These are phyloP conservation scores for Peromyscus melanophrys DNA, from an alignment of 2,797 vertebrate genomes.

Conservation along the genomic window DNA sequence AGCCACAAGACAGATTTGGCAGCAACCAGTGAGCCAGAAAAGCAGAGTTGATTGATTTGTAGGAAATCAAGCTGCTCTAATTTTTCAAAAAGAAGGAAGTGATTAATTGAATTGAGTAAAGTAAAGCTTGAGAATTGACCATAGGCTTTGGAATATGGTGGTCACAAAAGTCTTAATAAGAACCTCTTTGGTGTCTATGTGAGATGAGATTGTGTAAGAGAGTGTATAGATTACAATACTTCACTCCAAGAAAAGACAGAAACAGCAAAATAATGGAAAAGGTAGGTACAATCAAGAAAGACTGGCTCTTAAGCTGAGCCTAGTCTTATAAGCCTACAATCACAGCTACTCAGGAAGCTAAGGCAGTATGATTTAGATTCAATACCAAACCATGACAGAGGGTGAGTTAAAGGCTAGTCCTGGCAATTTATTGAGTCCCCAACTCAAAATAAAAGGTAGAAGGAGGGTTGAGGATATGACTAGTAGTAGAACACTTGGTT, in stretches of 20 bases:
- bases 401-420: background rate
- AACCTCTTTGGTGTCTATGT: background rate
- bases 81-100: conserved; percentile 15
- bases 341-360: background rate
- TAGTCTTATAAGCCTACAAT: background rate
- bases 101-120: background rate
- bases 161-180: background rate
- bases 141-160: background rate
- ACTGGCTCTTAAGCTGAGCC: too few species aligned
- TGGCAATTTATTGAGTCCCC: background rate
- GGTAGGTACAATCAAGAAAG: background rate
- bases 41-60: background rate
- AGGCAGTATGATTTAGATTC: background rate
- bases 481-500: background rate
- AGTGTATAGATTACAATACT: background rate
- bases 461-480: background rate
- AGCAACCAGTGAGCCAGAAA: background rate
- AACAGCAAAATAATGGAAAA: background rate
- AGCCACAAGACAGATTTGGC: background rate
- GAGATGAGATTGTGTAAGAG: background rate
- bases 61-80: background rate
- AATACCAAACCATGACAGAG: background rate
- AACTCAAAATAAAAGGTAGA: background rate
- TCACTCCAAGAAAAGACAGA: background rate
- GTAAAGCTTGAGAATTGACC: background rate